Evolutionary conservation across 2,797 vertebrate species (phyloP), one percentile per base, ranked within the genome.

Genomic region (Cyprinella venusta): DNA sequence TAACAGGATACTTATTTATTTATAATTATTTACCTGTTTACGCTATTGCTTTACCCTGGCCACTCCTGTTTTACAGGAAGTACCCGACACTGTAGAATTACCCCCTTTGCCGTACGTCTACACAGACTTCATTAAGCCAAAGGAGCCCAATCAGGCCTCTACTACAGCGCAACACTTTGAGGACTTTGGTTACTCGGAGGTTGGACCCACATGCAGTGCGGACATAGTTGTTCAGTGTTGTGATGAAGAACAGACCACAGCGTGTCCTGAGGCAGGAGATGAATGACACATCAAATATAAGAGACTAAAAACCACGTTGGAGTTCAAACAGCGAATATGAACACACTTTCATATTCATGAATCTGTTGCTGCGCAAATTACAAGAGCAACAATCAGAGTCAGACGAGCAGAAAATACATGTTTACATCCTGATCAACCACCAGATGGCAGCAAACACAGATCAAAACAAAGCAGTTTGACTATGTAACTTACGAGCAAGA

Each of bases 161-260:
- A 36, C 70, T 30, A 6, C 33, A 21, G 21, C 15, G 0, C 18
- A 52, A 26, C 8, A 75, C 36, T 18, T 21, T 21, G 64, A 84
- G 15, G 84, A 87, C 38, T 86, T 72, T 9, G 84, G 67, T 21
- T 90, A 88, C 63, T 87, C 88, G 30, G 87, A 78, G 30, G 82
- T 87, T 26, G 18, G 19, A 19, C 8, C 30, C 36, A 12, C n/a
- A 50, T 33, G 19, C 10, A 30, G 9, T 24, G 59, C 19, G 1
- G 16, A 56, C 5, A 40, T 64, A 15, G 40, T 8, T 4, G 7
- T 21, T 45, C 3, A 21, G 48, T 30, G 7, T 68, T 52, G 50
- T 30, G 10, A 75, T 52, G 50, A 7, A 7, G 40, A 72, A 36
- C 3, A 64, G 8, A 18, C 8, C 40, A 36, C 12, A 19, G 18